Evolutionary conservation across 1,140 invertebrate species (phyloP), one percentile per base, ranked within the genome.

Genomic region (Calliphora vicina): DNA sequence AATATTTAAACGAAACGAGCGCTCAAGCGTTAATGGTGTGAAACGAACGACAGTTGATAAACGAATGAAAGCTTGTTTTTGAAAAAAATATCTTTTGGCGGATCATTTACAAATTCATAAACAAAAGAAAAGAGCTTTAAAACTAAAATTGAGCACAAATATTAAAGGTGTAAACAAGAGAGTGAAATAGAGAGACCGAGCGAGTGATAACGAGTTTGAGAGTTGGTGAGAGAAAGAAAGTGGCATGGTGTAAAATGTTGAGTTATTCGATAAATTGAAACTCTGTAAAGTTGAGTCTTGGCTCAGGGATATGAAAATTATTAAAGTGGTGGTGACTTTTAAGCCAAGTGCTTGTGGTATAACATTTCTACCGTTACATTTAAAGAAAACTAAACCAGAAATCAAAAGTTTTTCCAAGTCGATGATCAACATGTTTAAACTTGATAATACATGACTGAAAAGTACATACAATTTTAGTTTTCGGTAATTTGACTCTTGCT

Each of bases 41-140:
- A 43, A 12, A 10, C 42, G 74, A 13, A 43, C 35, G 10, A 45
- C n/a, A 43, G 74, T 78, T 43, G 6, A n/a, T 43, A 4, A 43
- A 43, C 35, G 74, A 78, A 78, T 78, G 74, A 78, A 78, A 78
- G 35, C 74, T 42, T 45, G 74, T 78, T 78, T 78, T 78, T 9
- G 20, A 43, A 78, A 78, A 78, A 42, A 13, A n/a, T n/a, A 76
- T 35, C 23, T 74, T 50, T 50, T 50, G 4, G 74, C 15, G 42
- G 42, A 67, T 25, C 13, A 67, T 9, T 43, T 35, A 43, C 1
- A 10, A 20, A 23, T 2, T 23, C 43, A 1, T 35, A 35, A 74
- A 78, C 42, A 29, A 12, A 23, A 23, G 74, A 74, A 17, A 25
- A 50, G 17, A 17, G 17, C 45, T 50, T 50, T 10, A 35, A 35